Conservation (phyloP, 2,113 vertebrate species). For the Eira barbara region DNA sequence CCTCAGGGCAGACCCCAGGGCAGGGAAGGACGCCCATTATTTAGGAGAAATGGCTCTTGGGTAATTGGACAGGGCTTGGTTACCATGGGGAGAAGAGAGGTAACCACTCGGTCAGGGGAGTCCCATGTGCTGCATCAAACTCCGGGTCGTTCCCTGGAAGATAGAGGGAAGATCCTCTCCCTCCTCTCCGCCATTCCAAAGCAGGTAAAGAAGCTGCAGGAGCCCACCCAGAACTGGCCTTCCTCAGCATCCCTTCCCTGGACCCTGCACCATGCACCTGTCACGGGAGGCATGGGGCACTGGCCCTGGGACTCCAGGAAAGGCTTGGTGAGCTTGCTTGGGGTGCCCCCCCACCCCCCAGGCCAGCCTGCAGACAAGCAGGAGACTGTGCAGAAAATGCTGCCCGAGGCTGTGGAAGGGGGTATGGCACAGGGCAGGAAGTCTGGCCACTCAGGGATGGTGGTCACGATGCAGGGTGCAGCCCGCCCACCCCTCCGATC, state of each 20-base stretch:
- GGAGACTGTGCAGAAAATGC: not conserved
- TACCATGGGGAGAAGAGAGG: not conserved
- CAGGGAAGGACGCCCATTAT: too few species aligned
- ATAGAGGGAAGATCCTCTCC: not conserved
- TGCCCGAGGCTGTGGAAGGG: not conserved
- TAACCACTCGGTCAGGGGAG: not conserved
- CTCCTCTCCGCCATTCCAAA: not conserved
- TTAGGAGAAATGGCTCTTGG: not conserved
- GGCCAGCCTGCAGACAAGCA: not conserved
- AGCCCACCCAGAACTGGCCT: not conserved
- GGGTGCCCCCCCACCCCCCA: not conserved
- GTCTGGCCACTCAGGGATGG: not conserved
- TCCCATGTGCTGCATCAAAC: not conserved
- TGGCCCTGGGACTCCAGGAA: not conserved
- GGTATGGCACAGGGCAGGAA: not conserved
- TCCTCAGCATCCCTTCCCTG: not conserved
- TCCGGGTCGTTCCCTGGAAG: not conserved
- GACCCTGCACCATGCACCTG: not conserved
- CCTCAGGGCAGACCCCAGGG: not conserved
- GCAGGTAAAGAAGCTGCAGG: not conserved
- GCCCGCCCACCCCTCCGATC: not conserved
- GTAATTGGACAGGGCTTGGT: too few species aligned
- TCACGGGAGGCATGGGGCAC: rapidly evolving
- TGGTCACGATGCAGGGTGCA: not conserved
- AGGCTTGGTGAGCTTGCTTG: not conserved